These are phyloP conservation scores for Cheilosia impressa DNA, from an alignment of 2,888 invertebrate species.

Conservation along the genomic window DNA sequence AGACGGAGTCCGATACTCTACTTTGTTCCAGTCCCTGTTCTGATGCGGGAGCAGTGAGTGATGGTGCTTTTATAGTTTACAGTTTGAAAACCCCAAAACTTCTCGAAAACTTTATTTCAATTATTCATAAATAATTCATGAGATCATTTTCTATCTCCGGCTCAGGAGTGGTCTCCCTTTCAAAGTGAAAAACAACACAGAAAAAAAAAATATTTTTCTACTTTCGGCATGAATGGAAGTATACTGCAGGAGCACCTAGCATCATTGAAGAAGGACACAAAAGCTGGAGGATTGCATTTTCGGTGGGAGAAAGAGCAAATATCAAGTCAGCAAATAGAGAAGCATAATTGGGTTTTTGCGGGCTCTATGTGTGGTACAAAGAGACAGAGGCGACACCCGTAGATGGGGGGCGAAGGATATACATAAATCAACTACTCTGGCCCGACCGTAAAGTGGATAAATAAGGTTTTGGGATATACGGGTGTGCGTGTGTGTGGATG, in stretches of 20 bases:
- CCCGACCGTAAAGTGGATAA: constrained; percentile 68
- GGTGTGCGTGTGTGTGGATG: constrained; percentile 17
- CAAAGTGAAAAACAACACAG: too few relatives aligned
- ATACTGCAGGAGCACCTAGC: constrained; percentile 14
- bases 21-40: constrained; percentile 19
- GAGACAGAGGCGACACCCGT: constrained; percentile 5
- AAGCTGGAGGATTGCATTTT: constrained; percentile 60
- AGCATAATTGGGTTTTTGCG: constrained; percentile 66
- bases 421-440: constrained; percentile 69
- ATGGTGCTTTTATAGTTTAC: constrained; percentile 1
- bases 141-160: constrained; percentile 66
- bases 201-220: constrained; percentile 59
- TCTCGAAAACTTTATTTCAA: constrained; percentile 68
- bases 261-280: neutral
- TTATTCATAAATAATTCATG: constrained; percentile 75
- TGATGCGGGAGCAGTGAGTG: neutral
- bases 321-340: constrained; percentile 67
- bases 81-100: constrained; percentile 27
- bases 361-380: neutral
- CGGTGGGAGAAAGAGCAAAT: constrained; percentile 27
- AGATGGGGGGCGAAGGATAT: neutral
- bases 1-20: neutral
- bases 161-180: constrained; percentile 44
- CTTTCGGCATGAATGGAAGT: constrained; percentile 42
- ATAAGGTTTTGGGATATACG: constrained; percentile 34